Evolutionary conservation across 2,888 invertebrate species (phyloP).

Genomic region (Phengaris alcon): DNA sequence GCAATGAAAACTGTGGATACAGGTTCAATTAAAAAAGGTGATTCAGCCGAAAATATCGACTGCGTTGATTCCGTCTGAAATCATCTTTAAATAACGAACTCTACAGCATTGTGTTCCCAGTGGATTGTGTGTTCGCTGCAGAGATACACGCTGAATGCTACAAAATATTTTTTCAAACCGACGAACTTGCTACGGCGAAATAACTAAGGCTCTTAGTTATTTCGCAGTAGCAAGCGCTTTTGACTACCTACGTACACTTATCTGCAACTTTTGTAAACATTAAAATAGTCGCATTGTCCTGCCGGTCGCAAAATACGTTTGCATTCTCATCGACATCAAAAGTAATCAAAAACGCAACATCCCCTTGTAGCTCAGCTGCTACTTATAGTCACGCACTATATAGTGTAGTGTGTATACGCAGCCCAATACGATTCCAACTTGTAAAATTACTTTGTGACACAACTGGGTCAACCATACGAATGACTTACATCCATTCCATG

Average conservation of each 20-base stretch:
- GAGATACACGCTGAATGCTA: slow-evolving; percentile 7
- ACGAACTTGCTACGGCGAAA: slow-evolving; percentile 19
- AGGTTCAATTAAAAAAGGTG: not conserved
- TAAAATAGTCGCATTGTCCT: slow-evolving; percentile 4
- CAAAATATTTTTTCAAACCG: slow-evolving; percentile 20
- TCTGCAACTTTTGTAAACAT: slow-evolving; percentile 6
- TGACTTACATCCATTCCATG: slow-evolving; percentile 4
- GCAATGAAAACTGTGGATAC: not conserved
- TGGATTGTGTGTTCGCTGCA: slow-evolving; percentile 22
- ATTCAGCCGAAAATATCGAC: slow-evolving; percentile 20
- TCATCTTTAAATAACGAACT: slow-evolving; percentile 22
- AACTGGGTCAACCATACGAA: slow-evolving; percentile 15
- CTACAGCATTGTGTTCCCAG: slow-evolving; percentile 20
- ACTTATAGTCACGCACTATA: not conserved
- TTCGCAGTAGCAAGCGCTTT: slow-evolving; percentile 7
- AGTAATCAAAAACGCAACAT: slow-evolving; percentile 4
- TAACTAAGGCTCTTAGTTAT: slow-evolving; percentile 9
- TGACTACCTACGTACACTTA: slow-evolving; percentile 1
- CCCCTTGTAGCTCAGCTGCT: slow-evolving; percentile 6
- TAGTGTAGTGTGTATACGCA: not conserved
- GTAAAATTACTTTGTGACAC: slow-evolving; percentile 9
- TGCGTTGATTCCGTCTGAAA: slow-evolving; percentile 10
- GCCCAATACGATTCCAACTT: slow-evolving; percentile 9
- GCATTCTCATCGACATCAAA: slow-evolving; percentile 10
- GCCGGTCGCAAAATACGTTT: slow-evolving; percentile 13